Evolutionary conservation across 1,140 invertebrate species (phyloP), one percentile per base, ranked within the genome.

Genomic region (Hyles vespertilio): DNA sequence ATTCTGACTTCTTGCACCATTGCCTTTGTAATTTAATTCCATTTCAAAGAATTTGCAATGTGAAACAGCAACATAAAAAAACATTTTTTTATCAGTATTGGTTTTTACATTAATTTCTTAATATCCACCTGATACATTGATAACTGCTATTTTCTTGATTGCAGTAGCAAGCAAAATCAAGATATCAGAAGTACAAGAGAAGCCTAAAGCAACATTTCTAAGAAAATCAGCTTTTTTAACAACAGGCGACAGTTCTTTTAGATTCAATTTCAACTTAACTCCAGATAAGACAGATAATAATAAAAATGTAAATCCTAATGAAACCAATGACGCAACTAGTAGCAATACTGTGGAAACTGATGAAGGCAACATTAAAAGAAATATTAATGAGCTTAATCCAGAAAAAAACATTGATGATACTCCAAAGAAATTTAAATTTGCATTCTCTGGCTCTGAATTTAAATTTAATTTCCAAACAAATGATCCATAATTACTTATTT

Each of bases 151-250:
- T 52, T 58, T 67, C 46, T 69, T 68, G 55, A 72, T 88, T 86
- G 63, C 84, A 88, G 85, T 88, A 84, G 72, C 82, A 61, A 88
- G 82, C 69, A 88, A 88, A 81, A 87, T 88, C 64, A 88, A 88
- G 69, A 88, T 87, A 63, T 69, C 77, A 51, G 85, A 87, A 46
- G 74, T 63, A 54, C 74, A 79, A 33, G 69, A 71, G 32, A 76
- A 81, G 63, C 82, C 85, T 51, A 88, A 87, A 70, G 85, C 85
- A 63, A 87, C 78, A 69, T 88, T 85, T 77, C 64, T 87, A 58
- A 76, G 85, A 62, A 88, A 88, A 68, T 88, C 84, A 32, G 76
- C 69, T 61, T 87, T 87, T 72, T 63, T 79, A 50, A 74, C 79
- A 45, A 85, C 75, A 4, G 84, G 85, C 4, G 70, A 88, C 63